phyloP scores from a whole-genome alignment of 2,113 vertebrate genomes.

The Rhadina sibilatrix region DNA sequence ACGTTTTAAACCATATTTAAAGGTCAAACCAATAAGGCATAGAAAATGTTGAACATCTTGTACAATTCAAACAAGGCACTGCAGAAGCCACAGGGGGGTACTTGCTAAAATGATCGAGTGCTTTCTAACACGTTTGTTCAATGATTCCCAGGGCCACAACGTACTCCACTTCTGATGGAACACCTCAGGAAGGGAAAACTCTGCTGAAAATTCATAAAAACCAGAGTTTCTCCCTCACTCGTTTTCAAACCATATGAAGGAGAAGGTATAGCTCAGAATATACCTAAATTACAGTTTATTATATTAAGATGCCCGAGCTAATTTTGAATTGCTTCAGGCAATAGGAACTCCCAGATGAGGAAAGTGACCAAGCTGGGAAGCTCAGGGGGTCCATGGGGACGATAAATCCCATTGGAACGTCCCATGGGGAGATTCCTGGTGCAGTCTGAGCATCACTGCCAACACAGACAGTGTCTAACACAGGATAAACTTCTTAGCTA shows the following conservation, averaged over 20 bases:
- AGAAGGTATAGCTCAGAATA: background rate
- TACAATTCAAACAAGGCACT: conserved; percentile 56
- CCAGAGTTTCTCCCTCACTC: background rate
- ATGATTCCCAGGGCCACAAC: conserved; percentile 16
- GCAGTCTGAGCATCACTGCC: background rate
- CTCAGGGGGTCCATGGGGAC: background rate
- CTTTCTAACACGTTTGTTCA: conserved; percentile 60
- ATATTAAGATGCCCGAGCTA: background rate
- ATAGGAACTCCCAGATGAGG: background rate
- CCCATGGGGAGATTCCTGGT: background rate
- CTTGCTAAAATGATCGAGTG: conserved; percentile 37
- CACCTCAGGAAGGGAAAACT: background rate
- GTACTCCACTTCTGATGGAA: background rate
- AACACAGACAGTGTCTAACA: background rate
- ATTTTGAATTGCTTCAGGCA: background rate
- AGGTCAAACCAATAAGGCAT: conserved; percentile 61
- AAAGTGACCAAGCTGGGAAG: background rate
- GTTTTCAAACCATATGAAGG: background rate
- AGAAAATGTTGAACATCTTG: conserved; percentile 58
- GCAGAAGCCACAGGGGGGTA: conserved; percentile 6
- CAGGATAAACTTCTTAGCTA: background rate
- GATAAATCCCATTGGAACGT: rapidly evolving
- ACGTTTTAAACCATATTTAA: conserved; percentile 59
- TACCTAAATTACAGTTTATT: background rate
- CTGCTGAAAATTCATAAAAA: background rate